phyloP scores from a whole-genome alignment of 2,888 invertebrate genomes.

The Eupithecia inturbata region DNA sequence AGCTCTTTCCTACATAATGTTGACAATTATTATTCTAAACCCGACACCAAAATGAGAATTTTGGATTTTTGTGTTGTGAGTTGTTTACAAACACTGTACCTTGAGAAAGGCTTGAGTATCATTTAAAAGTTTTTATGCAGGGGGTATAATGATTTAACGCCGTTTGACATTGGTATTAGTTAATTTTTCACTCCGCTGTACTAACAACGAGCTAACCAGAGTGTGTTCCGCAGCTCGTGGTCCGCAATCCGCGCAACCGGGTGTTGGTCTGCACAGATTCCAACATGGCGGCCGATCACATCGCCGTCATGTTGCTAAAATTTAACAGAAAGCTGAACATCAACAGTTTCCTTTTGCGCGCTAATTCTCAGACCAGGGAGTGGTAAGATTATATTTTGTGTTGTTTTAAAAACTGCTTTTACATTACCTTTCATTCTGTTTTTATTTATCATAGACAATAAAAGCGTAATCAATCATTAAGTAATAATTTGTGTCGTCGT shows the following conservation, averaged over 20 bases:
- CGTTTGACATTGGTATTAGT: too few relatives aligned
- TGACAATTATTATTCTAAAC: too few relatives aligned
- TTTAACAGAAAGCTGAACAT: slow-evolving; percentile 60
- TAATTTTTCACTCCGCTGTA: background rate
- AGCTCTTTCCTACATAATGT: too few relatives aligned
- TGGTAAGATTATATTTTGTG: slow-evolving; percentile 48
- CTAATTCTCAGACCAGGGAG: slow-evolving; percentile 63
- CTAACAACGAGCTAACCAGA: background rate
- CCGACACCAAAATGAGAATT: too few relatives aligned
- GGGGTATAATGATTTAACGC: too few relatives aligned
- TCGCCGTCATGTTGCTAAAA: slow-evolving; percentile 56
- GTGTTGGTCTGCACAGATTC: slow-evolving; percentile 61
- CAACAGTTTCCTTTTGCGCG: slow-evolving; percentile 61
- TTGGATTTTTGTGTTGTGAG: too few relatives aligned
- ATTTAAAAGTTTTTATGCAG: too few relatives aligned
- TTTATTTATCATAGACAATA: background rate
- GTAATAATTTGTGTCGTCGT: too few relatives aligned
- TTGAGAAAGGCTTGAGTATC: too few relatives aligned
- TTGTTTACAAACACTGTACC: too few relatives aligned
- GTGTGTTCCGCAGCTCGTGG: slow-evolving; percentile 52
- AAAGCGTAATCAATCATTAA: too few relatives aligned
- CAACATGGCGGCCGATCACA: slow-evolving; percentile 65
- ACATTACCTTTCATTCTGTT: background rate
- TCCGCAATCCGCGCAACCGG: slow-evolving; percentile 48
- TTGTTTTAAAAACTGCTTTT: background rate